These are phyloP conservation scores for Prietella phreatophila DNA, from an alignment of 2,113 vertebrate species.

Conservation along the genomic window DNA sequence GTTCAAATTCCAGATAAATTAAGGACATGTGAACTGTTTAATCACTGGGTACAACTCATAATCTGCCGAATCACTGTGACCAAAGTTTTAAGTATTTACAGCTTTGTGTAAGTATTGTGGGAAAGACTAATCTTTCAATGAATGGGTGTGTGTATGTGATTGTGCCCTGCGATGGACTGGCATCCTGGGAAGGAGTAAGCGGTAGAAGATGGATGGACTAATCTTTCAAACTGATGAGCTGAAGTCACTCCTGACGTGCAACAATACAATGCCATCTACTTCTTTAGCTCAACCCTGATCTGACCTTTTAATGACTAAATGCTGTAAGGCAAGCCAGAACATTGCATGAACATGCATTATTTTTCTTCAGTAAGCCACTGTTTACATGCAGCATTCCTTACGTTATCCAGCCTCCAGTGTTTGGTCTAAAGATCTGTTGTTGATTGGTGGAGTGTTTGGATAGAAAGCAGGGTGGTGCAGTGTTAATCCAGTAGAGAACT, in stretches of 20 bases:
- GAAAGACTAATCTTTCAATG: not conserved
- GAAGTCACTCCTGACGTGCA: not conserved
- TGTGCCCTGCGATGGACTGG: too few relatives aligned
- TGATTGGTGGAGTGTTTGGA: conserved; percentile 12
- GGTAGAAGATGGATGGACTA: not conserved
- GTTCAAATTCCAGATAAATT: not conserved
- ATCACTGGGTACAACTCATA: not conserved
- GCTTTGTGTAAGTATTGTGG: not conserved
- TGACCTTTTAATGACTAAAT: not conserved
- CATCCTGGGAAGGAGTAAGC: too few relatives aligned
- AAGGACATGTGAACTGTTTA: not conserved
- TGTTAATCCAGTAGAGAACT: not conserved
- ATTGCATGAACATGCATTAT: not conserved
- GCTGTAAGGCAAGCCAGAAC: not conserved
- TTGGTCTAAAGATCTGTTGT: not conserved
- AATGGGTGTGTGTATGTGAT: too few relatives aligned
- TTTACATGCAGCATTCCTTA: not conserved
- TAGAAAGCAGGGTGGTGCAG: not conserved
- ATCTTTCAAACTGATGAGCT: not conserved
- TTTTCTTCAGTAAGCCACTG: not conserved
- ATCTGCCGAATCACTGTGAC: conserved; percentile 12
- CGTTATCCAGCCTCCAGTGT: not conserved
- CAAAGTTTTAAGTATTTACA: not conserved
- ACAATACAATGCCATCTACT: not conserved
- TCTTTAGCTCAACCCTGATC: not conserved